These are phyloP conservation scores for Anas flavirostris DNA, from an alignment of 2,797 vertebrate species.

Conservation along the genomic window DNA sequence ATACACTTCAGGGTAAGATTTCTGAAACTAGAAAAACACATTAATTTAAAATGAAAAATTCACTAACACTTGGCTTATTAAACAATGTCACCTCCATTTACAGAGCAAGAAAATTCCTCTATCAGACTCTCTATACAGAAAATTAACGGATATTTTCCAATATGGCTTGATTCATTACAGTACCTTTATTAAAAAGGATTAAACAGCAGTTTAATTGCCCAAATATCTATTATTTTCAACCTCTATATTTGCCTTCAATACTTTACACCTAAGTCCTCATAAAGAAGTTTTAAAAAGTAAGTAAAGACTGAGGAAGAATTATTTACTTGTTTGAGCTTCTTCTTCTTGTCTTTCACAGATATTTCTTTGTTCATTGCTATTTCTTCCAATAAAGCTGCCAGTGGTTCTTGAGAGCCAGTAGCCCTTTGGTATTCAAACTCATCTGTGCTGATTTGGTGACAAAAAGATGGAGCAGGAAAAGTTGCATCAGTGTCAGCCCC, in stretches of 20 bases:
- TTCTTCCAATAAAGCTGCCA: slow-evolving; percentile 88
- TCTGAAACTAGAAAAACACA: slow-evolving; percentile 88
- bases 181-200: neutral
- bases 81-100: neutral
- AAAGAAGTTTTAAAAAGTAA: neutral
- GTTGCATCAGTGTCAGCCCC: slow-evolving; percentile 86
- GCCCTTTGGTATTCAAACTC: slow-evolving; percentile 88
- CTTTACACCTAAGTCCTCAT: neutral
- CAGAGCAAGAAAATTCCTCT: neutral
- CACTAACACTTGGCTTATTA: neutral
- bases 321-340: slow-evolving; percentile 91
- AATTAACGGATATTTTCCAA: neutral
- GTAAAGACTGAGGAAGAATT: neutral
- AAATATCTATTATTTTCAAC: neutral
- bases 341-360: slow-evolving; percentile 91
- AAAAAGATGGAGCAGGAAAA: slow-evolving; percentile 83
- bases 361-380: slow-evolving; percentile 88
- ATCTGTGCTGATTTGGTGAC: slow-evolving; percentile 84
- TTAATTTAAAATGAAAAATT: neutral
- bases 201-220: neutral
- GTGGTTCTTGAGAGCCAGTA: slow-evolving; percentile 83
- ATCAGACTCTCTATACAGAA: neutral
- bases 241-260: neutral
- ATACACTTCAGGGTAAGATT: slow-evolving; percentile 92
- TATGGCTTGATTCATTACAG: neutral